phyloP scores from a whole-genome alignment of 2,113 vertebrate species.

The Ceuthmochares aereus region DNA sequence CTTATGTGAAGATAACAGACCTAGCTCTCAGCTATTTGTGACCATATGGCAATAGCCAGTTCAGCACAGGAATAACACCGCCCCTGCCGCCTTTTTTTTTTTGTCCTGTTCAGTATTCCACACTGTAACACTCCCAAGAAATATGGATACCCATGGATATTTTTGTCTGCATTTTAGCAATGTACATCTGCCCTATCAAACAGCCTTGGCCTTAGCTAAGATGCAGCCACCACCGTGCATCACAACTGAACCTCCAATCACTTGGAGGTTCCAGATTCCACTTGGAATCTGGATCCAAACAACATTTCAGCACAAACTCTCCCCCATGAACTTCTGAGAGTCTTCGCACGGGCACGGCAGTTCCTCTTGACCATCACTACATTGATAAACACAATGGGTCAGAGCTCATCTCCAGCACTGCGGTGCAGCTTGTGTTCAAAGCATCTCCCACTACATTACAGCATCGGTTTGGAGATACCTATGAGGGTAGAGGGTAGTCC shows the following conservation, averaged over 20 bases:
- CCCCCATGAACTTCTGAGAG: neutral
- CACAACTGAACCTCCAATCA: neutral
- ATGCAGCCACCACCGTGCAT: neutral
- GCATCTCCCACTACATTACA: neutral
- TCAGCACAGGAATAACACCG: neutral
- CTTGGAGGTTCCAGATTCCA: neutral
- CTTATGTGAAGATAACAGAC: neutral
- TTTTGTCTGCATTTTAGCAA: neutral
- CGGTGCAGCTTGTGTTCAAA: neutral
- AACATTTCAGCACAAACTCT: neutral
- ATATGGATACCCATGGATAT: neutral
- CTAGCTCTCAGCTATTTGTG: neutral
- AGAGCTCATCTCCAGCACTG: neutral
- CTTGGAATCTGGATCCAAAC: neutral
- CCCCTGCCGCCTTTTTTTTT: no score
- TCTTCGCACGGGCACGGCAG: neutral
- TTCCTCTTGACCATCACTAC: neutral
- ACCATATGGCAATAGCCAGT: neutral
- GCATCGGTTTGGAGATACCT: neutral
- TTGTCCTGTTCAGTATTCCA: neutral
- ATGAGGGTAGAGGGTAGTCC: neutral
- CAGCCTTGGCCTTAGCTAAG: neutral
- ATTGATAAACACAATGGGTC: neutral
- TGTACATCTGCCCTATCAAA: neutral
- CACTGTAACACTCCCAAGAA: neutral